Base-by-base conservation (phyloP, 2,888 invertebrate species). In the Gonocerus acuteangulatus region DNA sequence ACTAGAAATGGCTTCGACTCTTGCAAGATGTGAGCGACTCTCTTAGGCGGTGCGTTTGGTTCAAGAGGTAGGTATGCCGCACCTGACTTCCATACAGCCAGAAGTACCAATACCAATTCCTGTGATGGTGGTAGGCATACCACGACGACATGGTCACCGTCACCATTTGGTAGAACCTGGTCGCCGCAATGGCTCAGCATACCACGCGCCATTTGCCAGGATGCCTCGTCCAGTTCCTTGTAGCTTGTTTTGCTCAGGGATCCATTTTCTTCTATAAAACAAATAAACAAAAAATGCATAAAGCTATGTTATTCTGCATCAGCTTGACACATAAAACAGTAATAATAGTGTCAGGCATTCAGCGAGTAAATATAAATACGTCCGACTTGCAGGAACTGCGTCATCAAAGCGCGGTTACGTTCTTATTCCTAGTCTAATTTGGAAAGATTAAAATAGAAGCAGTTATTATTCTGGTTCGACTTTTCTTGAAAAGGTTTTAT, bases 51-150 rank as follows among this genome's bases (percentile, higher is more conserved):
- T 69, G 82, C 83, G 59, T 77, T 75, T 0, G 84, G 82, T 71
- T 91, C 91, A 69, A 93, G 77, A 0, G 93, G 92, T 57, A 92
- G 76, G 74, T 93, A 93, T 0, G 90, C 87, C 15, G 86, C 87
- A 0, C 92, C 91, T 0, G 86, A 79, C 75, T 91, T 90, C 82
- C 89, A 84, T 54, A 86, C 82, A 0, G 87, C 83, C 64, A 92
- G 73, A 18, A 93, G 74, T 0, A 84, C 75, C 27, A 81, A 77
- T 7, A 90, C 79, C 61, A 87, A 72, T 36, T 75, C 79, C 69
- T 87, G 85, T 2, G 85, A 82, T 0, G 91, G 90, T 66, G 82
- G 81, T 83, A 91, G 83, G 70, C 86, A 87, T 0, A 91, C 85
- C 0, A 87, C 89, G 0, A 91, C 78, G 11, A 89, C 82, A 68